Evolutionary conservation across 1,140 invertebrate genomes (phyloP).

Genomic region (Drosophila ironensis): DNA sequence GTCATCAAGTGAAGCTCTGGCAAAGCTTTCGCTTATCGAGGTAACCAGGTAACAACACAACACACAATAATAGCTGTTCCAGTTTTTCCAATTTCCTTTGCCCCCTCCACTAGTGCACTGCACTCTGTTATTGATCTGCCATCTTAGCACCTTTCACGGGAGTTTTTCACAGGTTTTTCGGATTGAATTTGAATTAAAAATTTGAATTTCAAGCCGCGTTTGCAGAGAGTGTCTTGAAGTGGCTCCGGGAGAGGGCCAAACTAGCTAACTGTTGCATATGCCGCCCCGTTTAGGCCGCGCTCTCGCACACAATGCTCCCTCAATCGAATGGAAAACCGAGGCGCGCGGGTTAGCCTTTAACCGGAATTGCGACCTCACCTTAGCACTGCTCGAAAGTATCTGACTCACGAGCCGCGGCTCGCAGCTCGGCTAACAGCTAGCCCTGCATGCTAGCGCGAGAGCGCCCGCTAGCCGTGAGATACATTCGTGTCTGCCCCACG

Average conservation of each 20-base stretch:
- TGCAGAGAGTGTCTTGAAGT: slow-evolving; percentile 6
- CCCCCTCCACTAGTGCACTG: too few relatives aligned
- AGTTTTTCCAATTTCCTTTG: slow-evolving; percentile 24
- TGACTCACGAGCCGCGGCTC: slow-evolving; percentile 60
- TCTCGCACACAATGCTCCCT: slow-evolving; percentile 44
- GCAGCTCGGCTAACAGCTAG: too few relatives aligned
- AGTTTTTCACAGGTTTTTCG: background rate
- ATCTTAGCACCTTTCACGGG: slow-evolving; percentile 6
- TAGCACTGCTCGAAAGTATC: slow-evolving; percentile 67
- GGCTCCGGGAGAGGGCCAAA: slow-evolving; percentile 7
- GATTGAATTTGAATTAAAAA: background rate
- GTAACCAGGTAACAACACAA: slow-evolving; percentile 43
- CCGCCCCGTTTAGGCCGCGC: slow-evolving; percentile 70
- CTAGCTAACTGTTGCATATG: slow-evolving; percentile 66
- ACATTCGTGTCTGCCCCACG: too few relatives aligned
- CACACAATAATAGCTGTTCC: slow-evolving; percentile 45
- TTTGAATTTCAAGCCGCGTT: slow-evolving; percentile 19
- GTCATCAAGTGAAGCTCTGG: slow-evolving; percentile 54
- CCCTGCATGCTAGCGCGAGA: too few relatives aligned
- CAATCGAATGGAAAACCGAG: slow-evolving; percentile 8
- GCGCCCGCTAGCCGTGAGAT: too few relatives aligned
- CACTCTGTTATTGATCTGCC: slow-evolving; percentile 19
- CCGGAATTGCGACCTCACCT: slow-evolving; percentile 60
- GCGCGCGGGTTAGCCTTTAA: slow-evolving; percentile 28
- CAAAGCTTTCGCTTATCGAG: slow-evolving; percentile 23